phyloP scores from a whole-genome alignment of 2,888 invertebrate genomes.

The Mantis religiosa region DNA sequence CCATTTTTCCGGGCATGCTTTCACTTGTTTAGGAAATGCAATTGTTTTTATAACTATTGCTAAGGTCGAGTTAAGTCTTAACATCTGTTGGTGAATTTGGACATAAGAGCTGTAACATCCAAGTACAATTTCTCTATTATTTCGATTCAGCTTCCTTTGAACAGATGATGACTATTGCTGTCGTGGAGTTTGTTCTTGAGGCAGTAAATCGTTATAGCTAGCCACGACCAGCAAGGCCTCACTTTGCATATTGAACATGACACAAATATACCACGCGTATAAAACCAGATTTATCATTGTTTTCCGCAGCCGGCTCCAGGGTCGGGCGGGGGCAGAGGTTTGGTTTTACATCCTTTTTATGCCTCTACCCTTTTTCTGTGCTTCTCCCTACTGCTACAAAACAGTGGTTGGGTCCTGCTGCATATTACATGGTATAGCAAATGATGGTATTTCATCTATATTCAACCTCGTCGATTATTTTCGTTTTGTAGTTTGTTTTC shows the following conservation, averaged over 20 bases:
- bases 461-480: neutral
- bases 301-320: conserved; percentile 7
- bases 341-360: neutral
- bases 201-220: neutral
- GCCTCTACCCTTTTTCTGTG: neutral
- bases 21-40: no score
- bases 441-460: conserved; percentile 5
- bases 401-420: neutral
- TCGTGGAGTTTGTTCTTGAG: neutral
- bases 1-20: no score
- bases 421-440: conserved; percentile 15
- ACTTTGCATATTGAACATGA: conserved; percentile 15
- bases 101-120: no score
- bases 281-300: conserved; percentile 27
- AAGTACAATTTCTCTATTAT: no score
- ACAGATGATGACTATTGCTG: no score
- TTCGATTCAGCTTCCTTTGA: no score
- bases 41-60: no score
- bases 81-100: no score
- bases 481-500: neutral
- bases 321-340: neutral
- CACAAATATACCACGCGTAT: conserved; percentile 17
- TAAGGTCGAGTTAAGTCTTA: no score
- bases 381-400: neutral
- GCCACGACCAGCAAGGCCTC: neutral